phyloP scores from a whole-genome alignment of 2,113 vertebrate genomes.

The Oxyruncus cristatus region DNA sequence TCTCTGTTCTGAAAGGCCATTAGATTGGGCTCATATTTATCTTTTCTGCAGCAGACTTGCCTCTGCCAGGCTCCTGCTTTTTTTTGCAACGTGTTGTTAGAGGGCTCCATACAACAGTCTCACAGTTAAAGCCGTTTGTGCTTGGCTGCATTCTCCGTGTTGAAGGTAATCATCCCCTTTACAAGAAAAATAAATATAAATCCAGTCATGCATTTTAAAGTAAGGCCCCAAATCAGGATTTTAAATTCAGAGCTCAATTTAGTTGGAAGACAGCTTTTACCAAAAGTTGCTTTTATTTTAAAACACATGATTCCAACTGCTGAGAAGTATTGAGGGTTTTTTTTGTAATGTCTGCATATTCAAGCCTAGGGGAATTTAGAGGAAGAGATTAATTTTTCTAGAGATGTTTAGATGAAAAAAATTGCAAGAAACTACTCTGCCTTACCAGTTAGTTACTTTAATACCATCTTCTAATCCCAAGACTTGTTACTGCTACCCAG shows the following conservation, averaged over 20 bases:
- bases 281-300: neutral
- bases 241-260: neutral
- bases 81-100: neutral
- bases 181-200: neutral
- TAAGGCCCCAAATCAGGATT: neutral
- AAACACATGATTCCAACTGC: neutral
- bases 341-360: neutral
- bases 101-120: neutral
- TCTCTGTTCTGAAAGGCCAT: neutral
- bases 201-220: neutral
- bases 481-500: neutral
- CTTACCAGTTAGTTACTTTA: neutral
- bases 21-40: neutral
- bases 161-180: neutral
- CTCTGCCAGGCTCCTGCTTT: neutral
- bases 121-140: neutral
- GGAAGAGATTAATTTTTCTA: neutral
- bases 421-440: neutral
- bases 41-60: neutral
- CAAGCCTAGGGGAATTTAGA: neutral
- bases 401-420: neutral
- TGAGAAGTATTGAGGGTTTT: neutral
- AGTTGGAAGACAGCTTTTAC: neutral
- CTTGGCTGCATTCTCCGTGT: neutral
- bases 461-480: neutral